These are phyloP conservation scores for Thymelicus lineola DNA, from an alignment of 2,888 invertebrate species.

Conservation along the genomic window DNA sequence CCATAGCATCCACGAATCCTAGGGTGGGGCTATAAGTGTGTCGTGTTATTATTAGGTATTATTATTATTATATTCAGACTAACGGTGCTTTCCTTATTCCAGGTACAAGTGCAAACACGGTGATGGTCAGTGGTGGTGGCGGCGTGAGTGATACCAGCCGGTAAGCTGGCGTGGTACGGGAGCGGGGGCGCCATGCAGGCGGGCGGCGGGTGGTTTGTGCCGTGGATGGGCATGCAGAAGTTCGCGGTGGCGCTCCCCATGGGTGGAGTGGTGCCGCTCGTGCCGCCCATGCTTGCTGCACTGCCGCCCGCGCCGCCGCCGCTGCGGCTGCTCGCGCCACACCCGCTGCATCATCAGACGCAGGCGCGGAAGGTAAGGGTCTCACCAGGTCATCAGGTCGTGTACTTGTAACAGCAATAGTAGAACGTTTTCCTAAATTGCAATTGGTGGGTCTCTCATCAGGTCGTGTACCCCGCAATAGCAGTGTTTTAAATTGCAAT, in stretches of 20 bases:
- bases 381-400: no score
- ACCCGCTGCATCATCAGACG: constrained; percentile 67
- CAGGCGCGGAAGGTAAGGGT: constrained; percentile 71
- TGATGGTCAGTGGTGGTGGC: constrained; percentile 53
- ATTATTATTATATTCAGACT: constrained; percentile 15
- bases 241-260: constrained; percentile 80
- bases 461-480: no score
- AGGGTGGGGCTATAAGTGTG: no score
- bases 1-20: no score
- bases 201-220: constrained; percentile 79
- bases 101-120: constrained; percentile 69
- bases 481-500: no score
- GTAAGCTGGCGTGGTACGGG: constrained; percentile 84
- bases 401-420: no score
- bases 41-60: no score
- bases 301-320: constrained; percentile 73
- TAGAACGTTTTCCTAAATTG: no score
- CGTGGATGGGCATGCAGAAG: constrained; percentile 80
- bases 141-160: constrained; percentile 68
- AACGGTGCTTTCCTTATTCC: constrained; percentile 57
- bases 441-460: no score
- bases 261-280: constrained; percentile 76
- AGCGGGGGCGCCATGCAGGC: constrained; percentile 80
- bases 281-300: constrained; percentile 75
- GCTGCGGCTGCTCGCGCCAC: constrained; percentile 74